phyloP scores from a whole-genome alignment of 2,888 invertebrate species.

The Ormyrus rosae region DNA sequence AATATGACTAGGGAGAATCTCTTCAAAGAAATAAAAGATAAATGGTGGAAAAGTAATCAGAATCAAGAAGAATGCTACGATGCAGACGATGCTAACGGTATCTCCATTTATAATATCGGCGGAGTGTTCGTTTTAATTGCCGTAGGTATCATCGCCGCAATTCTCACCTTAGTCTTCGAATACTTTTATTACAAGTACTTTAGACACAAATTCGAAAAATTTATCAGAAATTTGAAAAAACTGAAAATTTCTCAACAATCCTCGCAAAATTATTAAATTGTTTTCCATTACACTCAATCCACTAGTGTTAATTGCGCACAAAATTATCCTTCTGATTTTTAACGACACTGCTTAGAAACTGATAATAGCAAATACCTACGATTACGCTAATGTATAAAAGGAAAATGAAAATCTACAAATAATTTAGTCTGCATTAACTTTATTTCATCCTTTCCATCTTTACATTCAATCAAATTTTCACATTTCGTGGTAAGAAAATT shows the following conservation, averaged over 20 bases:
- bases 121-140: constrained; percentile 97
- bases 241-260: neutral
- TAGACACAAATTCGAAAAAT: neutral
- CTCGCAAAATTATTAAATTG: too few species aligned
- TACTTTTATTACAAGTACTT: constrained; percentile 90
- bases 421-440: constrained; percentile 55
- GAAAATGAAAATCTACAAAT: constrained; percentile 28
- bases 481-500: constrained; percentile 53
- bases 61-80: constrained; percentile 86
- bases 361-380: too few species aligned
- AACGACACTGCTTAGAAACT: too few species aligned
- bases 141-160: constrained; percentile 92
- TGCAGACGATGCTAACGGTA: constrained; percentile 94
- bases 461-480: constrained; percentile 53
- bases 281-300: too few species aligned
- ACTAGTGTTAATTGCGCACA: too few species aligned
- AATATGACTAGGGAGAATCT: constrained; percentile 15
- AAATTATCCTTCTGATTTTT: too few species aligned
- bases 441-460: constrained; percentile 56
- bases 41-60: constrained; percentile 95
- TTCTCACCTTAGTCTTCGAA: constrained; percentile 91
- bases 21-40: constrained; percentile 92
- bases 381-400: neutral
- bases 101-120: constrained; percentile 95
- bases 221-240: constrained; percentile 1